Evolutionary conservation across 2,888 invertebrate genomes (phyloP), one percentile per base, ranked within the genome.

Genomic region (Euplagia quadripunctaria): DNA sequence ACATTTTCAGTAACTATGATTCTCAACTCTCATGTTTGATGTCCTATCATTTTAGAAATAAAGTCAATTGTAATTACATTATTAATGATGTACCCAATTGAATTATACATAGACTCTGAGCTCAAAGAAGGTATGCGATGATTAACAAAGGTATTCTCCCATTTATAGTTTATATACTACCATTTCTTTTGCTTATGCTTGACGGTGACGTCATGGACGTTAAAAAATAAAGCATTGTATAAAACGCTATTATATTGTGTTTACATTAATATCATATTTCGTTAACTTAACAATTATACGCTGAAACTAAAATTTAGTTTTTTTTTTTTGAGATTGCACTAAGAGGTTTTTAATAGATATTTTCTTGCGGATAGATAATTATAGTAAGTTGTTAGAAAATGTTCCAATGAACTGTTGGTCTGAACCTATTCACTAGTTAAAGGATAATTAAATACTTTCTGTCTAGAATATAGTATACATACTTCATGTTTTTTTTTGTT

Each of bases 251-350:
- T n/a, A n/a, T n/a, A n/a, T 31, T 31, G 31, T 31, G 1, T 31
- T 31, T 31, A 31, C 31, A 31, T 31, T 31, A 31, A 31, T 31
- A 31, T 31, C 1, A 31, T 31, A 31, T 31, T 31, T 31, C 31
- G 31, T 31, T 31, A 31, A 31, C 31, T 31, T 31, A 31, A 31
- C 16, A 52, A n/a, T 63, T 49, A 17, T 51, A 70, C 63, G 41
- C 51, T 70, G 63, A 70, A 63, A 46, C 17, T 63, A 63, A 11
- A 51, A n/a, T 46, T 68, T n/a, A n/a, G 58, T 70, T 41, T 31
- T 51, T 12, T 8, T 31, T 58, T 68, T 70, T 63, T 46, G 46
- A 61, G 61, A 70, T 70, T 70, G 69, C 63, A 70, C 63, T 63
- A 64, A 41, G 61, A 67, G 41, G 11, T 31, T 14, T 42, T 8